A percentile compares a stretch with the other conserved stretches of the same genome.
phyloP scores from a whole-genome alignment of 2,888 invertebrate genomes.

The Eulithis prunata region DNA sequence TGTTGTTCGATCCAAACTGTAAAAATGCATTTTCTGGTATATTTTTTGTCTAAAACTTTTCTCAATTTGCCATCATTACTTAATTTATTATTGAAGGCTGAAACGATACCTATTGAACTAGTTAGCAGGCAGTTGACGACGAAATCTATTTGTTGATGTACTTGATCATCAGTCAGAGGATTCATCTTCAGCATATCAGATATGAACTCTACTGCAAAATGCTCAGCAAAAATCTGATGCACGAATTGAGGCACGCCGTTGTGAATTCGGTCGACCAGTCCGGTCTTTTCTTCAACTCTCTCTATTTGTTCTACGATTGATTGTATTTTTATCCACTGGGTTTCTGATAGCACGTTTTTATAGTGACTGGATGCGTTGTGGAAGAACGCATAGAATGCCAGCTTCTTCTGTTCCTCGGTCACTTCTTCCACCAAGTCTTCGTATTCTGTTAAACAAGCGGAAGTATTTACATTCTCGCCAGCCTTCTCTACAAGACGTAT shows the following conservation, averaged over 20 bases:
- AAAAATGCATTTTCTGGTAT: too few relatives aligned
- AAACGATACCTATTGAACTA: background rate
- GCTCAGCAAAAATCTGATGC: conserved; percentile 2
- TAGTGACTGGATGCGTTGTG: background rate
- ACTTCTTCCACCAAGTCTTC: background rate
- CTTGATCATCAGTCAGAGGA: background rate
- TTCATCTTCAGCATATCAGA: conserved; percentile 4
- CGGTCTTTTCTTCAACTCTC: background rate
- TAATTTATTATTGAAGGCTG: conserved; percentile 1
- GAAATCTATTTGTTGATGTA: conserved; percentile 1
- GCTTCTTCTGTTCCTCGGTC: conserved; percentile 4
- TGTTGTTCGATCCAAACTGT: too few relatives aligned
- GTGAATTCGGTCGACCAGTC: conserved; percentile 6
- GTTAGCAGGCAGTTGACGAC: conserved; percentile 4
- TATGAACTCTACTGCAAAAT: conserved; percentile 6
- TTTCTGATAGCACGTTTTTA: conserved; percentile 1
- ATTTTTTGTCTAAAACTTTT: background rate
- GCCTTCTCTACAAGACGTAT: conserved; percentile 2
- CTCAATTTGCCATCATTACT: background rate
- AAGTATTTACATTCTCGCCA: background rate
- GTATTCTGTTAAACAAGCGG: background rate
- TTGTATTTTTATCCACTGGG: background rate
- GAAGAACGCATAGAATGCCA: conserved; percentile 7
- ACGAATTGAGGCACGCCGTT: background rate
- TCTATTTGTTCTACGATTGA: conserved; percentile 1